Evolutionary conservation across 2,797 vertebrate genomes (phyloP).

Genomic region (Cirrhinus mrigala): DNA sequence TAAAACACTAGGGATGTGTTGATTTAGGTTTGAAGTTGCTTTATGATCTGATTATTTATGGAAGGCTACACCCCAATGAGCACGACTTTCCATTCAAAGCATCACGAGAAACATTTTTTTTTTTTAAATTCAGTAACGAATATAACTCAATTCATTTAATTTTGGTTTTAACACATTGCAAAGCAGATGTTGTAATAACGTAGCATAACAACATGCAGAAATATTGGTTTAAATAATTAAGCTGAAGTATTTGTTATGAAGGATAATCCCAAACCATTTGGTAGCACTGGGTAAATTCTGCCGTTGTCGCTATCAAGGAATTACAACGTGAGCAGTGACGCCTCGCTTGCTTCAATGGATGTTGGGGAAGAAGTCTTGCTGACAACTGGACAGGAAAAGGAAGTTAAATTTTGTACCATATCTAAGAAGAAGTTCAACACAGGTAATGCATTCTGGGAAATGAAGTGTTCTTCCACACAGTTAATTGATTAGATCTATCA

Average conservation of each 20-base stretch:
- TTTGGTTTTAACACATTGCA: not conserved
- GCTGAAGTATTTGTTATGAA: not conserved
- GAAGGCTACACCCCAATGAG: not conserved
- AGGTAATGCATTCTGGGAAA: not conserved
- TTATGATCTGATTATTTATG: conserved; percentile 34
- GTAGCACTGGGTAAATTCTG: not conserved
- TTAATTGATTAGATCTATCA: not conserved
- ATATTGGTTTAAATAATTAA: not conserved
- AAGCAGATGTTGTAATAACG: conserved; percentile 3
- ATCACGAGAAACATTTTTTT: not conserved
- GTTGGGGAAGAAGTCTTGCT: not conserved
- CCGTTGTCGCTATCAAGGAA: not conserved
- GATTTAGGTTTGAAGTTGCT: conserved; percentile 44
- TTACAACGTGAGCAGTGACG: not conserved
- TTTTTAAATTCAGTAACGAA: conserved; percentile 12
- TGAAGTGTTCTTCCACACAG: not conserved
- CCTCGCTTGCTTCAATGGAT: not conserved
- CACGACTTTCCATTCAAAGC: conserved; percentile 40
- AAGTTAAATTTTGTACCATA: not conserved
- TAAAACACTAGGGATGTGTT: conserved; percentile 44
- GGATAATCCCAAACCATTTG: not conserved
- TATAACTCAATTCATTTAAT: not conserved
- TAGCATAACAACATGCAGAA: not conserved
- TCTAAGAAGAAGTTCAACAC: not conserved
- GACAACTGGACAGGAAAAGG: not conserved